Evolutionary conservation across 2,113 vertebrate genomes (phyloP).

Genomic region (Lates calcarifer): DNA sequence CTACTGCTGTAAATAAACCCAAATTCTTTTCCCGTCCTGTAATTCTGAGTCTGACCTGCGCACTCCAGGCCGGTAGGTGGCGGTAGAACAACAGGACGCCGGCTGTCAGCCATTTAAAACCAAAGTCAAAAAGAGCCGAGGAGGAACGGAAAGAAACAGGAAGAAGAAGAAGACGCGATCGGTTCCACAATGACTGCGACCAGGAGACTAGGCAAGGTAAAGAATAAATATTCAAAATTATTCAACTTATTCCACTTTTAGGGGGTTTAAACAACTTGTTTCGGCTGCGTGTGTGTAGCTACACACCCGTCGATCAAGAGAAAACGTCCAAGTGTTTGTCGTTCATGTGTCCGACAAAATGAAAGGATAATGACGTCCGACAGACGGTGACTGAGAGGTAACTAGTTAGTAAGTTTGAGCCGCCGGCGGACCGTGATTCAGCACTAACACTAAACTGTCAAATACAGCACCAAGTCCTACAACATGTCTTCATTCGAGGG

Average conservation of each 20-base stretch:
- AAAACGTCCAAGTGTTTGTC: not conserved
- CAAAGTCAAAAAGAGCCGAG: slow-evolving; percentile 45
- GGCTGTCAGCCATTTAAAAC: not conserved
- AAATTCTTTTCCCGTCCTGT: not conserved
- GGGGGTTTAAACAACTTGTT: not conserved
- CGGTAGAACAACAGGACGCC: not conserved
- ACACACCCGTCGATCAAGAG: accelerated
- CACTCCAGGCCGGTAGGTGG: slow-evolving; percentile 30
- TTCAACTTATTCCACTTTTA: accelerated
- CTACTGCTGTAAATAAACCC: not conserved
- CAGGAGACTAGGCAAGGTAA: slow-evolving; percentile 73
- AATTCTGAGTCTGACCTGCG: no score
- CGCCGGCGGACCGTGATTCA: slow-evolving; percentile 29
- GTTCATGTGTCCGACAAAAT: slow-evolving; percentile 29
- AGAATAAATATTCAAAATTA: not conserved
- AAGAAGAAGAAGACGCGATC: slow-evolving; percentile 55
- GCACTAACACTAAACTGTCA: not conserved
- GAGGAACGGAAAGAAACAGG: slow-evolving; percentile 60
- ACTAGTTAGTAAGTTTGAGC: slow-evolving; percentile 37
- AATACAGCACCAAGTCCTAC: accelerated
- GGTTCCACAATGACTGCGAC: slow-evolving; percentile 63
- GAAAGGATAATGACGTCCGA: slow-evolving; percentile 57
- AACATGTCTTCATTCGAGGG: no score
- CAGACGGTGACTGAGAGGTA: slow-evolving; percentile 25
- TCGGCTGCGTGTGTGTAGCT: accelerated